Base-by-base conservation (phyloP, 2,888 invertebrate species). In the Panopea generosa region DNA sequence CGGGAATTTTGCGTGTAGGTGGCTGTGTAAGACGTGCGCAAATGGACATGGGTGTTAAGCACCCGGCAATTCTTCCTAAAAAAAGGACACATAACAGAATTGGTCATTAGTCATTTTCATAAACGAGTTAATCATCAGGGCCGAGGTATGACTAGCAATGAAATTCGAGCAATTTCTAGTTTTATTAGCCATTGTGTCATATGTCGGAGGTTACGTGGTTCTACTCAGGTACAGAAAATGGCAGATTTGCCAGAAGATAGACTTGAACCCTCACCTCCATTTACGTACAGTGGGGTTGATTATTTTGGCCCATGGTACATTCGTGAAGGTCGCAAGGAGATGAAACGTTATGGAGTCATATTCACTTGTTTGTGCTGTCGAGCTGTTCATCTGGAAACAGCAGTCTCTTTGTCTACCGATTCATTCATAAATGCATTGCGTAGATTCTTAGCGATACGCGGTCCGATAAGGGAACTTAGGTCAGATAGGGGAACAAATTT, bases 291-390 rank as follows among this genome's bases (percentile, higher is more conserved):
- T 11, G 91, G 90, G 9, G 56, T 92, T 1, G 92, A 92, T 53
- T 90, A 84, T 18, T 87, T 86, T 40, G 91, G 91, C 1, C 91
- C 91, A 0, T 83, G 87, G 20, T 71, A 77, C 18, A 63, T 90
- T 0, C 75, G 81, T 18, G 84, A 87, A 20, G 84, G 84, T 6
- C 65, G 85, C 29, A 86, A 84, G 29, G 77, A 77, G 14, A 52
- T 81, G 2, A 90, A 91, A 87, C 75, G 78, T 2, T 90, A 86
- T 22, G 82, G 90, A 14, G 86, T 78, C 6, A 62, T 91, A 7
- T 91, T 90, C 67, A 83, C 86, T 1, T 91, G 91, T 55, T 78
- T 89, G 22, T 59, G 77, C 1, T 86, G 88, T 45, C 83, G 86
- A 53, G 90, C 89, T 2, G 78, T 90, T 0, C 88, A 90, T 56